These are phyloP conservation scores for Asobara japonica DNA, from an alignment of 1,140 invertebrate genomes.

Conservation along the genomic window DNA sequence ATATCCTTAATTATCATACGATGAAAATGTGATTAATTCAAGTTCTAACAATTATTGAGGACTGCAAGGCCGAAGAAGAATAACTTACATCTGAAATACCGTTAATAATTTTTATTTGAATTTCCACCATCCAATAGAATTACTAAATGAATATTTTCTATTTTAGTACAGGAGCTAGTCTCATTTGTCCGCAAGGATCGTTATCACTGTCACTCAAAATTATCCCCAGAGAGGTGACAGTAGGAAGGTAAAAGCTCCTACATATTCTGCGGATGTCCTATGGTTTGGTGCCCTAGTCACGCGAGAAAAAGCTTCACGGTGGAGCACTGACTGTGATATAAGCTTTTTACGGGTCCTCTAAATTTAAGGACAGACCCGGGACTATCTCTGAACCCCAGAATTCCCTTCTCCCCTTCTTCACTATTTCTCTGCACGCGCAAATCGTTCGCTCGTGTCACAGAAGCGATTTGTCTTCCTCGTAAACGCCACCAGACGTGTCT, in stretches of 20 bases:
- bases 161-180: background rate
- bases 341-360: slow-evolving; percentile 32
- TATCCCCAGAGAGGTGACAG: slow-evolving; percentile 16
- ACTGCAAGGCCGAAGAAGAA: too few relatives aligned
- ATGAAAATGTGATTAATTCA: too few relatives aligned
- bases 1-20: too few relatives aligned
- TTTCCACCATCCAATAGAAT: slow-evolving; percentile 25
- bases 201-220: slow-evolving; percentile 33
- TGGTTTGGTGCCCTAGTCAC: background rate
- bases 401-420: background rate
- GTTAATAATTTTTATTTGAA: background rate
- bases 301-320: slow-evolving; percentile 20
- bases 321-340: slow-evolving; percentile 11
- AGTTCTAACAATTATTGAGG: too few relatives aligned
- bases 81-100: too few relatives aligned
- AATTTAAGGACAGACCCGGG: slow-evolving; percentile 46
- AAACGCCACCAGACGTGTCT: slow-evolving; percentile 28
- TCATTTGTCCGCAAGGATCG: background rate
- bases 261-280: background rate
- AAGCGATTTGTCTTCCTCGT: slow-evolving; percentile 39
- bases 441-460: slow-evolving; percentile 31
- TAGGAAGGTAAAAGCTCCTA: background rate
- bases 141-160: slow-evolving; percentile 23
- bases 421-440: slow-evolving; percentile 20
- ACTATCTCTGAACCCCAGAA: slow-evolving; percentile 15